Conservation (phyloP, 1,140 invertebrate species). For the Formica exsecta region DNA sequence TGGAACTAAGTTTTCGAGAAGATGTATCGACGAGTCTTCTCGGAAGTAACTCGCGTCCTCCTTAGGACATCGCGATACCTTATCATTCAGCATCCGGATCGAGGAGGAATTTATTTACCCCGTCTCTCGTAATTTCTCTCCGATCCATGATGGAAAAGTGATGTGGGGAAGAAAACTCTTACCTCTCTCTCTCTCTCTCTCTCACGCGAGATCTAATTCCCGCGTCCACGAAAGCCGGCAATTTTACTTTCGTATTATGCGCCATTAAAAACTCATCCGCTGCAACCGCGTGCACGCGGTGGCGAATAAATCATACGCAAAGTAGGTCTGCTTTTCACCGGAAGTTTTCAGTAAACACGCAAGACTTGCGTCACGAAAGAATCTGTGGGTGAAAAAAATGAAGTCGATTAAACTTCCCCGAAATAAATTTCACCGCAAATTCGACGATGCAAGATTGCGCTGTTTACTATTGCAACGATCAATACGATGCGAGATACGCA, state of each 20-base stretch:
- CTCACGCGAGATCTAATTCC: conserved; percentile 54
- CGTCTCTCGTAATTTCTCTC: neutral
- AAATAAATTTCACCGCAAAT: conserved; percentile 36
- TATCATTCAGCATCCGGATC: conserved; percentile 37
- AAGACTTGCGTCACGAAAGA: conserved; percentile 46
- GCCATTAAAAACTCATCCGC: conserved; percentile 68
- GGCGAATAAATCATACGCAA: conserved; percentile 58
- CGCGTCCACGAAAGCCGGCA: conserved; percentile 51
- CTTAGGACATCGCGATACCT: conserved; percentile 49
- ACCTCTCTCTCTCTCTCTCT: neutral
- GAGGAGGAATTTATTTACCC: conserved; percentile 48
- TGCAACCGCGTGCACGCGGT: conserved; percentile 39
- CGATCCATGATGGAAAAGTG: conserved; percentile 41
- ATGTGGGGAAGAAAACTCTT: conserved; percentile 12
- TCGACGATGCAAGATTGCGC: conserved; percentile 27
- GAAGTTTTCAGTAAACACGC: conserved; percentile 56
- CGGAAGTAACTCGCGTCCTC: conserved; percentile 45
- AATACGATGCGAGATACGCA: conserved; percentile 7
- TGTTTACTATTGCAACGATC: conserved; percentile 52
- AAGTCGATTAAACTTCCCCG: neutral
- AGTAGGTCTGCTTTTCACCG: conserved; percentile 56
- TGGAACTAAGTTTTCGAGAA: conserved; percentile 24
- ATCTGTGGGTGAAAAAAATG: neutral
- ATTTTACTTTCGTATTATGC: conserved; percentile 65
- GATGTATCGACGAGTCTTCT: conserved; percentile 61